A percentile compares a stretch with the other conserved stretches of the same genome.
These are phyloP conservation scores for Auanema sp. DNA, from an alignment of 2,888 invertebrate genomes.

Conservation along the genomic window DNA sequence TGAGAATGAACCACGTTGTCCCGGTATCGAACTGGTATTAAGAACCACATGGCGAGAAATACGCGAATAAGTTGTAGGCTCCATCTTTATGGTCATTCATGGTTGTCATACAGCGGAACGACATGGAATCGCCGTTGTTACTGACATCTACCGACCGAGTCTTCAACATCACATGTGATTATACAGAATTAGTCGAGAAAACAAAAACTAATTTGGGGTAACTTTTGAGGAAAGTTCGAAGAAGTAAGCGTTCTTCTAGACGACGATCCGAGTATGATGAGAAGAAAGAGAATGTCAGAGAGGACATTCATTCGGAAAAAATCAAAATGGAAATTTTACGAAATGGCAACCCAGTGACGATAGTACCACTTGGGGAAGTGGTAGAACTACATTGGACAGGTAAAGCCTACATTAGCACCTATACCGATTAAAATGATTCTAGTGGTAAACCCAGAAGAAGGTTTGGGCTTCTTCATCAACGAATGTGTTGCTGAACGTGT, in stretches of 20 bases:
- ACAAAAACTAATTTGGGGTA: conserved; percentile 4
- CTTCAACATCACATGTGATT: conserved; percentile 63
- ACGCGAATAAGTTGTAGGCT: conserved; percentile 23
- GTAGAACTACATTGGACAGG: conserved; percentile 52
- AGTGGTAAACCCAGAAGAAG: conserved; percentile 29
- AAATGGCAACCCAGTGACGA: conserved; percentile 51
- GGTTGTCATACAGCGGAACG: conserved; percentile 59
- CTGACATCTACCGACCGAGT: conserved; percentile 59
- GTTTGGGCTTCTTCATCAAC: conserved; percentile 57
- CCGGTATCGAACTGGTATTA: conserved; percentile 49
- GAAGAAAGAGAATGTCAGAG: neutral
- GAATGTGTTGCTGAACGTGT: conserved; percentile 61
- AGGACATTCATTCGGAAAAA: conserved; percentile 25
- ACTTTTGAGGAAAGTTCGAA: neutral
- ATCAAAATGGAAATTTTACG: conserved; percentile 56
- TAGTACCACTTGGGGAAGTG: conserved; percentile 55
- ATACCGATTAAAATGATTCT: conserved; percentile 1
- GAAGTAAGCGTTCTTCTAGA: neutral
- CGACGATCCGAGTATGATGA: neutral
- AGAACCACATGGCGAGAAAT: neutral
- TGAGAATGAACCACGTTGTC: conserved; percentile 51
- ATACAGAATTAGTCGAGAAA: conserved; percentile 43
- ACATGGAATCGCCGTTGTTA: conserved; percentile 53
- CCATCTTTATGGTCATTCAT: conserved; percentile 58
- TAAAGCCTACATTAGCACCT: too few relatives aligned